phyloP scores from a whole-genome alignment of 2,113 vertebrate genomes.

The Saimiri boliviensis region DNA sequence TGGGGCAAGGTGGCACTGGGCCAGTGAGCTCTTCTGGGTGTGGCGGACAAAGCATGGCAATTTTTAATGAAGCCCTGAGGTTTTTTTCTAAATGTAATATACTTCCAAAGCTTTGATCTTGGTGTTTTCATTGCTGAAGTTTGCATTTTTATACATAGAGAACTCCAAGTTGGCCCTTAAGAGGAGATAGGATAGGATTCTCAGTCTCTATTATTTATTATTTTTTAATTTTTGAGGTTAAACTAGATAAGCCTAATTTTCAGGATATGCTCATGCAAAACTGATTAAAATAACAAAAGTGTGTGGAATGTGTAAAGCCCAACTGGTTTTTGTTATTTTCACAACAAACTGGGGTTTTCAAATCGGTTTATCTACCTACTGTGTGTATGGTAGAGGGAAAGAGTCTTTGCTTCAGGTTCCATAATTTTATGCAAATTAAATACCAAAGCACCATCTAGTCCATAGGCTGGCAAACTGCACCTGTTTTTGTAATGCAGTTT shows the following conservation, averaged over 20 bases:
- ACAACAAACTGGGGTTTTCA: neutral
- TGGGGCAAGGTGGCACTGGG: neutral
- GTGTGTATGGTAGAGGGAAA: neutral
- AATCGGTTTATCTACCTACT: neutral
- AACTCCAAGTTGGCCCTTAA: neutral
- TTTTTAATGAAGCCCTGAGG: neutral
- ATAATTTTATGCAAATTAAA: neutral
- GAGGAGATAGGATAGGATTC: neutral
- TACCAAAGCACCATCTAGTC: neutral
- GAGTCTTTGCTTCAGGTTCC: neutral
- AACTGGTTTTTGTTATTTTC: neutral
- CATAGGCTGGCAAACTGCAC: neutral
- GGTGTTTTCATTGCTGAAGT: slow-evolving; percentile 2
- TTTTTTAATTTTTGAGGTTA: neutral
- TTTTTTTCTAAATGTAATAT: slow-evolving; percentile 26
- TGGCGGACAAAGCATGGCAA: rapidly evolving
- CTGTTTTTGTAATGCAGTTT: neutral
- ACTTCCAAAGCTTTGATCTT: slow-evolving; percentile 27
- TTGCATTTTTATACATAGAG: neutral
- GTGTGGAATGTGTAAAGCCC: neutral
- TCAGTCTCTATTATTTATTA: neutral
- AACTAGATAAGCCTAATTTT: slow-evolving; percentile 5
- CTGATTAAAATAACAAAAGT: neutral
- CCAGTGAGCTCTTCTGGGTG: neutral
- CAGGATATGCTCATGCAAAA: neutral